Evolutionary conservation across 1,140 invertebrate species (phyloP).

Genomic region (Hycleus phaleratus): DNA sequence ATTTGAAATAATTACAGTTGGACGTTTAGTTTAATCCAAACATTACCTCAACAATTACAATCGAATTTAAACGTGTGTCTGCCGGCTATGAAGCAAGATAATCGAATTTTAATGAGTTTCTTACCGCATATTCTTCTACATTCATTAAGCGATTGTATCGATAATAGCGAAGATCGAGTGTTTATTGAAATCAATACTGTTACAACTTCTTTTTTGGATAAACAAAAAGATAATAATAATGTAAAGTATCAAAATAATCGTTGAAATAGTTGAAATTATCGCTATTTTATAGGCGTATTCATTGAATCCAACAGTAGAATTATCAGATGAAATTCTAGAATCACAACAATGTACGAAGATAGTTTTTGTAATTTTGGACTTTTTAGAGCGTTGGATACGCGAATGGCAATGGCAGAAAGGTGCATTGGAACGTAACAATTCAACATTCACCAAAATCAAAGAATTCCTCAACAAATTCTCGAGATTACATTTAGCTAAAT

Average conservation of each 20-base stretch:
- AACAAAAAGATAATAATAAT: conserved; percentile 8
- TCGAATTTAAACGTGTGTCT: conserved; percentile 56
- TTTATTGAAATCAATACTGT: conserved; percentile 51
- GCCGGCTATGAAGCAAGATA: conserved; percentile 61
- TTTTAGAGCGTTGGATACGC: conserved; percentile 62
- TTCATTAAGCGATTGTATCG: conserved; percentile 46
- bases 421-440: conserved; percentile 19
- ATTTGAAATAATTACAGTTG: conserved; percentile 42
- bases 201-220: conserved; percentile 36
- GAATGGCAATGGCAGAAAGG: conserved; percentile 47
- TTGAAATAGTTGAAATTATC: too few relatives aligned
- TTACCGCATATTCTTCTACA: conserved; percentile 62
- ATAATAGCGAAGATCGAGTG: conserved; percentile 36
- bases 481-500: conserved; percentile 57
- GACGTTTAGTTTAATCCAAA: conserved; percentile 51
- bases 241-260: too few relatives aligned
- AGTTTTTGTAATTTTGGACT: conserved; percentile 62
- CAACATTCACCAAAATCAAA: conserved; percentile 29
- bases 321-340: conserved; percentile 34
- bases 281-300: too few relatives aligned
- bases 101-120: conserved; percentile 59
- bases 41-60: conserved; percentile 46
- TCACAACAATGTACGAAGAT: conserved; percentile 50
- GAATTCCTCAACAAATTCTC: conserved; percentile 53
- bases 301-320: conserved; percentile 10